Percentiles rank a stretch among this genome's conserved stretches.
Evolutionary conservation across 2,888 invertebrate species (phyloP).

Genomic region (Melieria crassipennis): DNA sequence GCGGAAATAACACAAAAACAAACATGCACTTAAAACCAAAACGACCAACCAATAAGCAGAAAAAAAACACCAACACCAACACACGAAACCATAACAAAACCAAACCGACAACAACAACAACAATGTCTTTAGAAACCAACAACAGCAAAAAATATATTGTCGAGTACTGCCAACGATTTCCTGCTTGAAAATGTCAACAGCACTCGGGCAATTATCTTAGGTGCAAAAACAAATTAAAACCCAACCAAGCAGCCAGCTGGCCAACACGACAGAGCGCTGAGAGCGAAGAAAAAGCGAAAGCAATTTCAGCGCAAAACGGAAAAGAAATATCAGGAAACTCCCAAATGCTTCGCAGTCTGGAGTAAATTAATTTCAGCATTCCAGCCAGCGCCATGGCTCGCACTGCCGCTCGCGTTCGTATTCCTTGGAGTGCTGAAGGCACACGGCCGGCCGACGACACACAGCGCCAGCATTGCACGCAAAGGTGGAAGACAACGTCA

Average conservation of each 20-base stretch:
- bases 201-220: constrained; percentile 65
- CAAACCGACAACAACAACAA: neutral
- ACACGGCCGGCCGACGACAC: neutral
- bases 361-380: constrained; percentile 58
- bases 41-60: constrained; percentile 16
- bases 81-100: constrained; percentile 12
- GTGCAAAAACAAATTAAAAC: constrained; percentile 58
- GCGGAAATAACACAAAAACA: constrained; percentile 31
- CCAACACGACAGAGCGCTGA: constrained; percentile 2
- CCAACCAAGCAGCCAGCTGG: constrained; percentile 29
- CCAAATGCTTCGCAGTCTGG: constrained; percentile 54
- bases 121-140: neutral
- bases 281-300: constrained; percentile 47
- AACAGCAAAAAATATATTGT: constrained; percentile 24
- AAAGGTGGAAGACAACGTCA: constrained; percentile 18
- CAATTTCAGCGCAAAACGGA: constrained; percentile 44
- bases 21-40: constrained; percentile 31
- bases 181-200: constrained; percentile 59
- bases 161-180: constrained; percentile 43
- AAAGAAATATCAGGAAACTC: constrained; percentile 48
- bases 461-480: neutral
- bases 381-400: constrained; percentile 31
- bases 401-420: constrained; percentile 11
- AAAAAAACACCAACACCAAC: constrained; percentile 6
- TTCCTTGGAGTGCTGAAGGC: constrained; percentile 35